A percentile compares a stretch with the other conserved stretches of the same genome.
These are phyloP conservation scores for Crocodylus rhombifer DNA, from an alignment of 2,797 vertebrate species.

Conservation along the genomic window DNA sequence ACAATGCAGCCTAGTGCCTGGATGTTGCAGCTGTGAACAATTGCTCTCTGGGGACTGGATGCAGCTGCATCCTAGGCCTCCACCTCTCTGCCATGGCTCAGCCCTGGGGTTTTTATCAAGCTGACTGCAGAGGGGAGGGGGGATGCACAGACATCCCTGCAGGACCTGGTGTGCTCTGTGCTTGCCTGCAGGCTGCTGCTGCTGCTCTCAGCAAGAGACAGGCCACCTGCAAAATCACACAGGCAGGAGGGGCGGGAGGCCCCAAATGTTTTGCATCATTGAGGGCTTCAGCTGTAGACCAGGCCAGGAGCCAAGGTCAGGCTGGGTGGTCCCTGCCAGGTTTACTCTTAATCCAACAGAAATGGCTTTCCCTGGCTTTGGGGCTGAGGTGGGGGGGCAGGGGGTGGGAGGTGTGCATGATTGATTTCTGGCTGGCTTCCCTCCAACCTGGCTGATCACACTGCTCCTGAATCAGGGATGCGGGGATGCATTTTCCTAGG, in stretches of 20 bases:
- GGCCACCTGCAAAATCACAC: too few species aligned
- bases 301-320: not conserved
- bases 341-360: not conserved
- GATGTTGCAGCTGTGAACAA: not conserved
- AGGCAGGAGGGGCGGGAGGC: too few species aligned
- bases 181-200: too few species aligned
- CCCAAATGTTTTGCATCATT: too few species aligned
- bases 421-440: not conserved
- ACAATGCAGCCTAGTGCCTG: not conserved
- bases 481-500: rapidly evolving
- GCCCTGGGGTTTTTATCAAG: too few species aligned
- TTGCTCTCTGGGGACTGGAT: not conserved
- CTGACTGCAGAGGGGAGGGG: too few species aligned
- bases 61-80: not conserved
- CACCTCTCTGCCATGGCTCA: not conserved
- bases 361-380: not conserved
- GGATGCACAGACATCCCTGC: too few species aligned
- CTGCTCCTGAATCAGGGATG: not conserved
- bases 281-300: not conserved
- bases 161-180: too few species aligned
- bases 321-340: not conserved
- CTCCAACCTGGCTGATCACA: not conserved
- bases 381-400: not conserved
- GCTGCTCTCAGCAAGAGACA: too few species aligned
- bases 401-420: not conserved